A percentile compares a stretch with the other conserved stretches of the same genome.
Conservation (phyloP, 2,797 vertebrate species). For the Enteromius radiatus region DNA sequence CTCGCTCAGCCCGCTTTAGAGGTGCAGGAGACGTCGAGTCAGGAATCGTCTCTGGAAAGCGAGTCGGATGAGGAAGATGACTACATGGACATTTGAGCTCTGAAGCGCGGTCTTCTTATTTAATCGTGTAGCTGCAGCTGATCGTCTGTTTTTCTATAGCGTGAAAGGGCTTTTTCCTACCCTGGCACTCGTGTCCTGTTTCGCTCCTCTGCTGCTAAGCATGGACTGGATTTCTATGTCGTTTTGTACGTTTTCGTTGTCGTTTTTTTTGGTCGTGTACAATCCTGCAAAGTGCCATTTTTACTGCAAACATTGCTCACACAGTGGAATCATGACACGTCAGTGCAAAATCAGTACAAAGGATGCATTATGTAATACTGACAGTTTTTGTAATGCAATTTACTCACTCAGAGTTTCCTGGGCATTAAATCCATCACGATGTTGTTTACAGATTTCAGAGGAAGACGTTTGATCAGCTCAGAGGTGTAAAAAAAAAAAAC, state of each 20-base stretch:
- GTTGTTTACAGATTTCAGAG: conserved; percentile 33
- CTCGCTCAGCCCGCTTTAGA: conserved; percentile 95
- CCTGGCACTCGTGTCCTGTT: conserved; percentile 29
- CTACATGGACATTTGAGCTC: conserved; percentile 89
- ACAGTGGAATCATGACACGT: not conserved
- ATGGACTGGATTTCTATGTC: conserved; percentile 26
- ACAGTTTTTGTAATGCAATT: conserved; percentile 43
- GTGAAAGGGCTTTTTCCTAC: conserved; percentile 57
- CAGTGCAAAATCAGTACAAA: not conserved
- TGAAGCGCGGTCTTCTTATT: conserved; percentile 30
- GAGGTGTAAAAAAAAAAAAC: conserved; percentile 21
- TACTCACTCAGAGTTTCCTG: conserved; percentile 31
- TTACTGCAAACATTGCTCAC: conserved; percentile 44
- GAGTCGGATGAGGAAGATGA: conserved; percentile 96
- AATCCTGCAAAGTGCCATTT: conserved; percentile 68
- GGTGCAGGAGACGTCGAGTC: conserved; percentile 96
- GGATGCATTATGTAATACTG: conserved; percentile 34
- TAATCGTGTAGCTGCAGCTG: conserved; percentile 25
- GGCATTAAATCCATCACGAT: conserved; percentile 32
- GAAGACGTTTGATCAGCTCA: conserved; percentile 9
- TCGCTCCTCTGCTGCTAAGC: conserved; percentile 37
- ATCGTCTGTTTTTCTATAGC: not conserved
- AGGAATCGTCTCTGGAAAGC: conserved; percentile 97
- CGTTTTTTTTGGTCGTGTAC: conserved; percentile 44
- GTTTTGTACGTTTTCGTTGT: not conserved